Percentiles rank a stretch among this genome's conserved stretches.
These are phyloP conservation scores for Temnothorax unifasciatus DNA, from an alignment of 2,888 invertebrate genomes.

Conservation along the genomic window DNA sequence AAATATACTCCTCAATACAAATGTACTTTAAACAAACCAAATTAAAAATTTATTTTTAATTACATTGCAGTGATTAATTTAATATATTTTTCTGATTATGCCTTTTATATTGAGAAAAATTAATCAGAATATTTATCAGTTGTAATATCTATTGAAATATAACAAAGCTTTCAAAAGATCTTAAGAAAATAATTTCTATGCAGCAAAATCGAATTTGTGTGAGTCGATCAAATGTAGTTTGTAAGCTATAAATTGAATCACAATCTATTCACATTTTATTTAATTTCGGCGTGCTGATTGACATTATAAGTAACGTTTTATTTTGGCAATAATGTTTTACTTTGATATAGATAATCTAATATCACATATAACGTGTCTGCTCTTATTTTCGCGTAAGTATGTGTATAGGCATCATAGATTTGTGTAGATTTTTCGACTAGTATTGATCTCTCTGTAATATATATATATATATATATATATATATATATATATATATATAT, in stretches of 20 bases:
- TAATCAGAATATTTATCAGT: background rate
- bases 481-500: conserved; percentile 73
- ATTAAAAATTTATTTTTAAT: background rate
- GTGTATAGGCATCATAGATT: conserved; percentile 43
- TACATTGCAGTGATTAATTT: background rate
- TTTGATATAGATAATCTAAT: conserved; percentile 8
- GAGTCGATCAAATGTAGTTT: conserved; percentile 44
- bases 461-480: conserved; percentile 57
- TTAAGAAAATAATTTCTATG: background rate
- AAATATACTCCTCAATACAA: background rate
- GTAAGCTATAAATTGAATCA: conserved; percentile 42
- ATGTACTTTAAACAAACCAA: background rate
- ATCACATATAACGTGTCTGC: conserved; percentile 11
- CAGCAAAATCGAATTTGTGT: conserved; percentile 56
- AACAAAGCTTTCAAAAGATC: background rate
- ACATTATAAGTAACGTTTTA: conserved; percentile 38
- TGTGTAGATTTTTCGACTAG: conserved; percentile 16
- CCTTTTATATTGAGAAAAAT: background rate
- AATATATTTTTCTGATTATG: background rate
- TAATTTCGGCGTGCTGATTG: conserved; percentile 53
- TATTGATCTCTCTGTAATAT: conserved; percentile 79
- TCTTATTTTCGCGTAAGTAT: conserved; percentile 57
- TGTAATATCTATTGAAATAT: background rate
- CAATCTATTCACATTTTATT: conserved; percentile 46
- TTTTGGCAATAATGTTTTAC: conserved; percentile 7